phyloP scores from a whole-genome alignment of 2,113 vertebrate species.

The Geococcyx californianus region DNA sequence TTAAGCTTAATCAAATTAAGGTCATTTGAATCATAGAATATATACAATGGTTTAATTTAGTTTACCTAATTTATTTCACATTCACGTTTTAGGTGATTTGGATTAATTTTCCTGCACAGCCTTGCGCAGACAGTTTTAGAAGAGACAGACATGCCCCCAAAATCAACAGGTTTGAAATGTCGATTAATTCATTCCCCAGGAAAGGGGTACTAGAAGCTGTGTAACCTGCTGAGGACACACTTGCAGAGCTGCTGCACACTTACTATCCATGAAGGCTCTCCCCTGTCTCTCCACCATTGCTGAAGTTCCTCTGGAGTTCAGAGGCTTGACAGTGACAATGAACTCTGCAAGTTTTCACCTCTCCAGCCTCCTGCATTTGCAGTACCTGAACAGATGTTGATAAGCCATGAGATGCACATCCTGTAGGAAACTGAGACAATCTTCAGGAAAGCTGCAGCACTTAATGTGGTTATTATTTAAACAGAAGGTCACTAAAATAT shows the following conservation, averaged over 20 bases:
- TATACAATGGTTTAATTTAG: slow-evolving; percentile 25
- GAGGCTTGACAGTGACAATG: background rate
- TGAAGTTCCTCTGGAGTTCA: background rate
- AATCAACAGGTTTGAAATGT: background rate
- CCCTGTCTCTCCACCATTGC: background rate
- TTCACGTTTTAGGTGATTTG: background rate
- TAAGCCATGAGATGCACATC: background rate
- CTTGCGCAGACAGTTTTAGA: background rate
- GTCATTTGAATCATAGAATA: slow-evolving; percentile 26
- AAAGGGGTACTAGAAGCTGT: background rate
- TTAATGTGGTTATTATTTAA: background rate
- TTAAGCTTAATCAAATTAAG: slow-evolving; percentile 60
- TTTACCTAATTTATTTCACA: slow-evolving; percentile 36
- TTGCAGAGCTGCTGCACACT: background rate
- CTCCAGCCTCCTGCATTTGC: background rate
- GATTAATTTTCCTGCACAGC: background rate
- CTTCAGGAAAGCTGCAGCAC: background rate
- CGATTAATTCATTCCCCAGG: background rate
- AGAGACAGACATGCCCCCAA: background rate
- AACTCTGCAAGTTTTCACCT: background rate
- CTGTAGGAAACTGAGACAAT: background rate
- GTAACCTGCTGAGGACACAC: background rate
- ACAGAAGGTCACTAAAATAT: background rate
- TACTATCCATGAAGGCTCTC: background rate
- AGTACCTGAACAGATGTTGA: background rate